These are phyloP conservation scores for Herminia tarsipennalis DNA, from an alignment of 2,888 invertebrate species.

Conservation along the genomic window DNA sequence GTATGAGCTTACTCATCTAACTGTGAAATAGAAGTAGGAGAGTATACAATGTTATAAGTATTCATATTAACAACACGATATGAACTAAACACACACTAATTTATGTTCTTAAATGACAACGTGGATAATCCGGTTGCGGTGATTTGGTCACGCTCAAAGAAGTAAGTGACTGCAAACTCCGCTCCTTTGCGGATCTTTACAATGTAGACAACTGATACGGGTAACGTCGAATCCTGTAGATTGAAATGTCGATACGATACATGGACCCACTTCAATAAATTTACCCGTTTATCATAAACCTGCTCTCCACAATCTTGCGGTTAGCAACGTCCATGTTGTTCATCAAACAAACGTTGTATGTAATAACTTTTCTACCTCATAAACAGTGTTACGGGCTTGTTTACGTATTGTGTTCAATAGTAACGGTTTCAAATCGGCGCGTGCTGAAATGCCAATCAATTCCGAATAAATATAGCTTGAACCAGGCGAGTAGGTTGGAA, in stretches of 20 bases:
- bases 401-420: conserved; percentile 69
- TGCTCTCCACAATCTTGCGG: conserved; percentile 47
- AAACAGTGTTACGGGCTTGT: conserved; percentile 60
- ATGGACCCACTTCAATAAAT: conserved; percentile 44
- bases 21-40: conserved; percentile 38
- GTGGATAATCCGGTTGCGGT: conserved; percentile 38
- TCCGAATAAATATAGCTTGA: conserved; percentile 68
- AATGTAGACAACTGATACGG: conserved; percentile 47
- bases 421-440: conserved; percentile 70
- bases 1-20: conserved; percentile 36
- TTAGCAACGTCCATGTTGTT: conserved; percentile 42
- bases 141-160: conserved; percentile 39
- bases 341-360: conserved; percentile 48
- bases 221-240: conserved; percentile 45
- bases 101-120: conserved; percentile 32
- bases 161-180: conserved; percentile 32
- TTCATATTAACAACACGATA: conserved; percentile 19
- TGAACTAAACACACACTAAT: conserved; percentile 28
- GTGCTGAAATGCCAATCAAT: conserved; percentile 80
- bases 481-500: conserved; percentile 45
- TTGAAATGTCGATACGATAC: conserved; percentile 52
- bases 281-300: conserved; percentile 47
- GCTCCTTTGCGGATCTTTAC: conserved; percentile 37
- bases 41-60: background rate
- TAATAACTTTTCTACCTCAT: conserved; percentile 49